Percentiles rank a stretch among this genome's conserved stretches.
phyloP scores from a whole-genome alignment of 2,888 invertebrate species.

The Lycia hirtaria region DNA sequence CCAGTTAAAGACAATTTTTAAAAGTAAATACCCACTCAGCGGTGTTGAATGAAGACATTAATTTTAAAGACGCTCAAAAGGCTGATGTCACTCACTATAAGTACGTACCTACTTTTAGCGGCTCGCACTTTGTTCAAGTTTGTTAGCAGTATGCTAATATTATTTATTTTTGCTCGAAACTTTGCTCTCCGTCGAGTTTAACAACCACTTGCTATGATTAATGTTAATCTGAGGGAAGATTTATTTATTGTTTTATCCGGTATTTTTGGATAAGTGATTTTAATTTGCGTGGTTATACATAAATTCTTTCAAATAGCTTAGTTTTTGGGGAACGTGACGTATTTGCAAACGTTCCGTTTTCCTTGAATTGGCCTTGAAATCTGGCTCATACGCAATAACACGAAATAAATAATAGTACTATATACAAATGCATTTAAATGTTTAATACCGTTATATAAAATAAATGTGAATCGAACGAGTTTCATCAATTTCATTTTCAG shows the following conservation, averaged over 20 bases:
- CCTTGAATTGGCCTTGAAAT: not conserved
- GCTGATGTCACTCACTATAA: constrained; percentile 41
- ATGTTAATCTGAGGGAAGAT: constrained; percentile 16
- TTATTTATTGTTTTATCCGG: constrained; percentile 12
- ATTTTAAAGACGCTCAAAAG: constrained; percentile 17
- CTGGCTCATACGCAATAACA: too few species aligned
- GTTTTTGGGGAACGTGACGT: not conserved
- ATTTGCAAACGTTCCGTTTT: not conserved
- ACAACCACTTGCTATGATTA: constrained; percentile 16
- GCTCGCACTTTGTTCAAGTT: constrained; percentile 27
- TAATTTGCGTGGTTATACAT: not conserved
- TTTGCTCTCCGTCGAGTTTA: constrained; percentile 20
- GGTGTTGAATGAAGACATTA: not conserved
- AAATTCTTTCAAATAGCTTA: not conserved
- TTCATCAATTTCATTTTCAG: too few species aligned
- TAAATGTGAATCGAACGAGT: too few species aligned
- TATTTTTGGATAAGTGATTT: constrained; percentile 2
- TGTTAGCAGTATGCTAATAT: constrained; percentile 17
- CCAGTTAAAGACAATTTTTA: not conserved
- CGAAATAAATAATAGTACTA: too few species aligned
- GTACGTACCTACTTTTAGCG: constrained; percentile 26
- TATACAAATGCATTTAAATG: too few species aligned
- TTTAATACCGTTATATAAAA: too few species aligned
- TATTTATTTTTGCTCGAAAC: constrained; percentile 19
- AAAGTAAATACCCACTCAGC: not conserved